phyloP scores from a whole-genome alignment of 2,888 invertebrate genomes.

The Perithous albicinctus region DNA sequence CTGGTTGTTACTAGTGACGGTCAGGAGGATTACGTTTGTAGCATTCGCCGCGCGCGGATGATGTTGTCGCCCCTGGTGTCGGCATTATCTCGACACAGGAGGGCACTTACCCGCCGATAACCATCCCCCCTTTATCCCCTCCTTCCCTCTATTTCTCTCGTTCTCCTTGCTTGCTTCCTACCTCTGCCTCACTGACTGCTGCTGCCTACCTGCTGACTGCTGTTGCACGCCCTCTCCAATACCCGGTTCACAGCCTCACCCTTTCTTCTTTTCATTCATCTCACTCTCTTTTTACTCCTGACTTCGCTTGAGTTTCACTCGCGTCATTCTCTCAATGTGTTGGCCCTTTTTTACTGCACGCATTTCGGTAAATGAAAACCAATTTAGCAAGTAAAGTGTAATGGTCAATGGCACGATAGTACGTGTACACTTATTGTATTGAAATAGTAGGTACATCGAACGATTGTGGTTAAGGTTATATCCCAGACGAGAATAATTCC shows the following conservation, averaged over 20 bases:
- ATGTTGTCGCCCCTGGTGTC: constrained; percentile 84
- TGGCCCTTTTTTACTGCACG: neutral
- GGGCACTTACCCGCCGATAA: constrained; percentile 84
- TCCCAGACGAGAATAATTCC: constrained; percentile 27
- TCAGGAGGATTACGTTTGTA: constrained; percentile 81
- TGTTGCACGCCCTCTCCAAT: constrained; percentile 10
- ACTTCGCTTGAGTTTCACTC: constrained; percentile 6
- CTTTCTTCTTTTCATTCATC: constrained; percentile 59
- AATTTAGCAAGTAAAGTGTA: neutral
- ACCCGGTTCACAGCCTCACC: constrained; percentile 2
- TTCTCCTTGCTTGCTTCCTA: constrained; percentile 43
- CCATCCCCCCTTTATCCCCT: constrained; percentile 70
- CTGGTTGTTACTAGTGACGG: constrained; percentile 79
- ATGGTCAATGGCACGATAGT: neutral
- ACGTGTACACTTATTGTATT: neutral
- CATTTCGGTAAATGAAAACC: neutral
- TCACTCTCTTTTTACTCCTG: constrained; percentile 30
- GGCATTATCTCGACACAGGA: constrained; percentile 83
- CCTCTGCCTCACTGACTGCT: constrained; percentile 39
- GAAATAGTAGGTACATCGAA: neutral
- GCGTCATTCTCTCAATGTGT: neutral
- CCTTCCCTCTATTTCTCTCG: constrained; percentile 61
- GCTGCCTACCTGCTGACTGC: constrained; percentile 24
- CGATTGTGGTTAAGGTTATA: neutral
- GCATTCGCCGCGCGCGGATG: constrained; percentile 80